phyloP scores from a whole-genome alignment of 2,113 vertebrate genomes.

The Sitta europaea region DNA sequence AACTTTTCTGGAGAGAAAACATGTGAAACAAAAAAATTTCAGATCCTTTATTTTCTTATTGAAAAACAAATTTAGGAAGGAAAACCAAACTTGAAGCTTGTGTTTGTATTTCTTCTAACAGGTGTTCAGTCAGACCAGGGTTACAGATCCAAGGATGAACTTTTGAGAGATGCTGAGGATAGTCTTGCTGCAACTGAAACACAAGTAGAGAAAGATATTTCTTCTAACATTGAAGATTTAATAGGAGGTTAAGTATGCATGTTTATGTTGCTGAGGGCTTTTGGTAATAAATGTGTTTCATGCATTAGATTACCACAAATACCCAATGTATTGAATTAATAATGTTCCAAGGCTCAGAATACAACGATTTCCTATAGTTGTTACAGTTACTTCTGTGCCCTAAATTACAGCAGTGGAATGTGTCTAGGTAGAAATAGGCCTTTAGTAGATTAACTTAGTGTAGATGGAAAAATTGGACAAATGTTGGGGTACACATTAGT shows the following conservation, averaged over 20 bases:
- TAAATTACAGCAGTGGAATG: not conserved
- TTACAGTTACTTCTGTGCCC: not conserved
- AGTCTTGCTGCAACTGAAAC: slow-evolving; percentile 40
- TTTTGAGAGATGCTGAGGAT: slow-evolving; percentile 76
- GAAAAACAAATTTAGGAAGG: not conserved
- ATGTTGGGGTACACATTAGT: not conserved
- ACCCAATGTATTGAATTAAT: not conserved
- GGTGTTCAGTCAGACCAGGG: slow-evolving; percentile 86
- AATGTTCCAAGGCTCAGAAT: not conserved
- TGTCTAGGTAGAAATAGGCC: not conserved
- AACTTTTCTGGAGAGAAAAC: not conserved
- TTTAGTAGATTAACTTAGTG: not conserved
- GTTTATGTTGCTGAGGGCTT: not conserved
- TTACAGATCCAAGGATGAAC: slow-evolving; percentile 89
- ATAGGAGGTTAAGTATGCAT: slow-evolving; percentile 67
- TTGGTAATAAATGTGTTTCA: not conserved
- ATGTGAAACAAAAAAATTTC: not conserved
- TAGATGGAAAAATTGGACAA: not conserved
- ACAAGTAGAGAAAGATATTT: slow-evolving; percentile 12
- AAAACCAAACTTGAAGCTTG: not conserved
- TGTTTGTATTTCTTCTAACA: slow-evolving; percentile 45
- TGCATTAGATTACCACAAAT: not conserved
- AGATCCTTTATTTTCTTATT: not conserved
- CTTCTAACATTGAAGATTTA: slow-evolving; percentile 17
- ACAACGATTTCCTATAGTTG: not conserved